Conservation (phyloP, 2,113 vertebrate species). For the Ceuthmochares aereus region DNA sequence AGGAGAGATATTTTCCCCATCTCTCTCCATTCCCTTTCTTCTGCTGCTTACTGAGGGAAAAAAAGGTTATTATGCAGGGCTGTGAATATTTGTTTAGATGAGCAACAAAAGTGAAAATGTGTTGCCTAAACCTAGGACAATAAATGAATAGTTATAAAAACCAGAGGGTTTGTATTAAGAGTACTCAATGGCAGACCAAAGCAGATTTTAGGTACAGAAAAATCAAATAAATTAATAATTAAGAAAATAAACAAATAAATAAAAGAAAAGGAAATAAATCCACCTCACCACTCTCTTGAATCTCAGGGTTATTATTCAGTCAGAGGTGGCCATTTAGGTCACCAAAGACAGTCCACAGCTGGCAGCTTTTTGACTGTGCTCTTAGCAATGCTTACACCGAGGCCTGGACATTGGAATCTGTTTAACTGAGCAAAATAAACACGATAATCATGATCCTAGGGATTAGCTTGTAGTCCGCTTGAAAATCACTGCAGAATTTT, state of each 20-base stretch:
- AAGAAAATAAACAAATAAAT: neutral
- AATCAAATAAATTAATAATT: neutral
- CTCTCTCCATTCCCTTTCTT: neutral
- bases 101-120: neutral
- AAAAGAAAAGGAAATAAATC: neutral
- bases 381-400: slow-evolving; percentile 3
- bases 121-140: neutral
- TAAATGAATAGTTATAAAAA: neutral
- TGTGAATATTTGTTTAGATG: neutral
- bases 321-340: neutral
- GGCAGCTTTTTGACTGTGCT: neutral
- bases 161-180: neutral
- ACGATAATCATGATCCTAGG: slow-evolving; percentile 41
- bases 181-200: neutral
- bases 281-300: neutral
- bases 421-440: slow-evolving; percentile 61
- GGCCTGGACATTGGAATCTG: slow-evolving; percentile 1
- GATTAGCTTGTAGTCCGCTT: slow-evolving; percentile 24
- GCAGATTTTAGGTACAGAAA: neutral
- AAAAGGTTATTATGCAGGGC: neutral
- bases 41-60: neutral
- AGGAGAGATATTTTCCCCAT: neutral
- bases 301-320: neutral
- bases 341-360: neutral
- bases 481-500: neutral